Evolutionary conservation across 2,113 vertebrate genomes (phyloP).

Genomic region (Talpa occidentalis): DNA sequence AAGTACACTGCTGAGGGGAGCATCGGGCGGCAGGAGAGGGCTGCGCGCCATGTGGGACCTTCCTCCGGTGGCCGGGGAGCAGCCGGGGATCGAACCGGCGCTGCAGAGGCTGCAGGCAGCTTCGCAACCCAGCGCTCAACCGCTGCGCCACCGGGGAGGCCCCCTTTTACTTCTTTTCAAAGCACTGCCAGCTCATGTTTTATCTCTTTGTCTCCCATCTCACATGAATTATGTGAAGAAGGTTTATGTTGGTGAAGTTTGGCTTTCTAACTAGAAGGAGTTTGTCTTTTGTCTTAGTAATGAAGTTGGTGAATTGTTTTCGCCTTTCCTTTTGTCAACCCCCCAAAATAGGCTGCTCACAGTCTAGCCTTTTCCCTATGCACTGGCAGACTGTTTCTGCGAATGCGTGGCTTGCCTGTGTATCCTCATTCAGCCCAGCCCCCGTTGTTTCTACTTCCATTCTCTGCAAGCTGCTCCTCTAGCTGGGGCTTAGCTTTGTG

Average conservation of each 20-base stretch:
- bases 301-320: not conserved
- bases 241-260: not conserved
- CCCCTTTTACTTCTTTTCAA: not conserved
- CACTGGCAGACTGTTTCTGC: not conserved
- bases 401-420: not conserved
- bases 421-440: not conserved
- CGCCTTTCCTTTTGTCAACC: not conserved
- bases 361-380: fast-evolving
- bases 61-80: too few species aligned
- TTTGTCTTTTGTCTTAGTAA: not conserved
- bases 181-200: not conserved
- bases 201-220: not conserved
- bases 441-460: too few species aligned
- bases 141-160: too few species aligned
- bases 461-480: not conserved
- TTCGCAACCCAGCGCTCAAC: too few species aligned
- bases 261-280: not conserved
- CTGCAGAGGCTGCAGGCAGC: too few species aligned
- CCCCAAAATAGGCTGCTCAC: not conserved
- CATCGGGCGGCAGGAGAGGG: too few species aligned
- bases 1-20: too few species aligned
- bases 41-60: too few species aligned
- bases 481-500: not conserved
- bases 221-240: not conserved
- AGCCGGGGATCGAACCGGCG: too few species aligned